Evolutionary conservation across 1,140 invertebrate species (phyloP), one percentile per base, ranked within the genome.

Genomic region (Trypoxylus dichotomus): DNA sequence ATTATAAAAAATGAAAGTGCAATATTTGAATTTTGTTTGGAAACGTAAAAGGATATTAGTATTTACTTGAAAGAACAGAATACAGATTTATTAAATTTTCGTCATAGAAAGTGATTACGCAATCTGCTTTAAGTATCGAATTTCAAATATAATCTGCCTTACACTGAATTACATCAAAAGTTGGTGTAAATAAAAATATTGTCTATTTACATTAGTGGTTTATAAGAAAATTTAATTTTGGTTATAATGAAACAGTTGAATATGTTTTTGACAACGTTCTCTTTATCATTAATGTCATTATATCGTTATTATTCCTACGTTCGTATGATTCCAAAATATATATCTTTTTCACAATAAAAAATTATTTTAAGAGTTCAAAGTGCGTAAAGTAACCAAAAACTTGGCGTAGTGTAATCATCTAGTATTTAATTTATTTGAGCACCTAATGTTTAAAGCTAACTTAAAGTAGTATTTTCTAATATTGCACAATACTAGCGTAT

Each of bases 371-470:
- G 27, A 10, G 27, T 68, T 29, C 25, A 25, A 2, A 68, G 47
- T 76, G 27, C 2, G 32, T 72, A 60, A 58, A 76, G 54, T 27
- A 79, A 79, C 79, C 79, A 79, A 79, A 79, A 79, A 79, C 76
- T 76, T 63, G 79, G 77, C 76, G 25, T 58, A 73, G 27, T 72
- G 43, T 79, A 58, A 71, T 79, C 25, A 74, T 77, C 76, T 72
- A 79, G 72, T 81, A 76, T 72, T 75, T 80, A 79, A 79, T 74
- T 80, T 76, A 79, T 83, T 75, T 83, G 82, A 83, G 82, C 82
- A 83, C 79, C 80, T 82, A 82, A 79, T 81, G 47, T 79, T 80
- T 82, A 80, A 83, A 83, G 82, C 81, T 82, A 82, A 79, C 80
- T 79, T 80, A 78, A 74, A 77, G 73, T 83, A 81, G 78, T 79